These are phyloP conservation scores for Cerastoderma edule DNA, from an alignment of 2,888 invertebrate genomes.

Conservation along the genomic window DNA sequence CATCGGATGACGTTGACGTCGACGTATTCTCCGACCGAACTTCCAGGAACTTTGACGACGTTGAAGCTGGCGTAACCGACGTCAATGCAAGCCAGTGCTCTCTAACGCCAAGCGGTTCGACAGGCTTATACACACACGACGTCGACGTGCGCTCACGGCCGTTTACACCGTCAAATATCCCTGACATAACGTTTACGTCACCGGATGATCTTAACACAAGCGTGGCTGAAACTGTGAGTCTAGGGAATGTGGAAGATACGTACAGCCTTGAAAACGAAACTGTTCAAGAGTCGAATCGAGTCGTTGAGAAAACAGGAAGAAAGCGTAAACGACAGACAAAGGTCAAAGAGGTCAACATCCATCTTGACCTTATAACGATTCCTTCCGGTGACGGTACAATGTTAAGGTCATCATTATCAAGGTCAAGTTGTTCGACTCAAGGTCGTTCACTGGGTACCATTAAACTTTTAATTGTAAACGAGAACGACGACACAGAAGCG, in stretches of 20 bases:
- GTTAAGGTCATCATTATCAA: neutral
- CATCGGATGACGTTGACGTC: conserved; percentile 2
- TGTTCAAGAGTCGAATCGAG: neutral
- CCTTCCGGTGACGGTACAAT: conserved; percentile 1
- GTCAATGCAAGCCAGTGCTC: neutral
- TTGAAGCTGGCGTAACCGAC: neutral
- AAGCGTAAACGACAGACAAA: conserved; percentile 9
- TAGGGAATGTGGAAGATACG: neutral
- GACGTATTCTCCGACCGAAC: neutral
- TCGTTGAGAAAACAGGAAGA: neutral
- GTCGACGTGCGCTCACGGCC: too few relatives aligned
- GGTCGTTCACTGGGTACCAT: conserved; percentile 20
- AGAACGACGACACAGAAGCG: neutral
- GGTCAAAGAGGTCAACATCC: conserved; percentile 15
- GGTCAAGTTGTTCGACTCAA: neutral
- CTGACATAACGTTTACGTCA: neutral
- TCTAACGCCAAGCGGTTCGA: neutral
- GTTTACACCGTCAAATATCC: conserved; percentile 1
- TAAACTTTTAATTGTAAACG: conserved; percentile 15
- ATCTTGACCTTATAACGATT: conserved; percentile 14
- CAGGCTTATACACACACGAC: neutral
- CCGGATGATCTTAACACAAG: conserved; percentile 3
- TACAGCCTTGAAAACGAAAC: conserved; percentile 7
- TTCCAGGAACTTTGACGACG: neutral
- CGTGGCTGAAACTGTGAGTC: conserved; percentile 14